Percentiles rank a stretch among this genome's conserved stretches.
These are phyloP conservation scores for Notospermus geniculatus DNA, from an alignment of 1,140 invertebrate species.

Conservation along the genomic window DNA sequence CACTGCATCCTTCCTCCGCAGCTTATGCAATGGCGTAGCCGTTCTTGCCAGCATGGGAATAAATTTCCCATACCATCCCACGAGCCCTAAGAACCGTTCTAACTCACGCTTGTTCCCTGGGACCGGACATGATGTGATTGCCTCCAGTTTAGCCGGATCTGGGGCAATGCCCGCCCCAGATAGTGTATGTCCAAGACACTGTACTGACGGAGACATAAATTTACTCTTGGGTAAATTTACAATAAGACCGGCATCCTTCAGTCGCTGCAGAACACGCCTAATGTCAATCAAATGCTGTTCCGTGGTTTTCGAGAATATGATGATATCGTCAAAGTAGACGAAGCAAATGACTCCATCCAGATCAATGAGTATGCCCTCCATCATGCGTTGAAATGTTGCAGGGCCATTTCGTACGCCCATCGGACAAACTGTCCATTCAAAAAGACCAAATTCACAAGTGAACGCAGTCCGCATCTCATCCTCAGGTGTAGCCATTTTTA, in stretches of 20 bases:
- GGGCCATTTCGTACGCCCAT: background rate
- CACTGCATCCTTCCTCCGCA: background rate
- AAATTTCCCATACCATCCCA: too few species aligned
- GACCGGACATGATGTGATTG: background rate
- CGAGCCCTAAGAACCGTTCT: background rate
- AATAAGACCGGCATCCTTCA: background rate
- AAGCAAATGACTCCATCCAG: background rate
- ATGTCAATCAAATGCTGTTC: slow-evolving; percentile 1
- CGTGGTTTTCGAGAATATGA: background rate
- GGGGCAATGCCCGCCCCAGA: background rate
- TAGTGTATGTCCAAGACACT: background rate
- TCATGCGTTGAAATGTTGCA: background rate
- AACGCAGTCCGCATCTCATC: too few species aligned
- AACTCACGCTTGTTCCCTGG: background rate
- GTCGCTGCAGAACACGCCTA: too few species aligned
- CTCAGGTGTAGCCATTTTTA: too few species aligned
- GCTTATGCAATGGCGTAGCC: background rate
- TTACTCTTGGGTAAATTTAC: background rate
- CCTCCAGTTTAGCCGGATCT: background rate
- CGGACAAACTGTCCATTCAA: background rate
- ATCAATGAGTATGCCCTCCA: background rate
- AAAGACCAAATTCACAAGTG: too few species aligned
- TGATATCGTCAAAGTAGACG: background rate
- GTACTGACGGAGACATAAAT: too few species aligned
- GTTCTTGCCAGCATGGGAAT: background rate